Evolutionary conservation across 1,140 invertebrate genomes (phyloP).

Genomic region (Drosophila melanogaster): DNA sequence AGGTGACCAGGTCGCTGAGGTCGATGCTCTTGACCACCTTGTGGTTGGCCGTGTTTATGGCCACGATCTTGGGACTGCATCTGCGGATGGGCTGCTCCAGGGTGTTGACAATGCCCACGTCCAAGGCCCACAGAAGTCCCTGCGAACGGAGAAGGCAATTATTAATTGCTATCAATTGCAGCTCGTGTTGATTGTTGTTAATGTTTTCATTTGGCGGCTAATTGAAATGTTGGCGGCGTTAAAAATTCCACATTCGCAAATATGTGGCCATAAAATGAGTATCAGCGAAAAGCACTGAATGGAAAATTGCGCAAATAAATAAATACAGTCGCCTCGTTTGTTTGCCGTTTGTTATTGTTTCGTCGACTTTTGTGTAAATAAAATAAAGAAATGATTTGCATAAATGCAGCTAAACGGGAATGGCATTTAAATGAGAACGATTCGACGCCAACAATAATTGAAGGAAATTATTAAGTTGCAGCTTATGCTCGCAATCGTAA

Average conservation of each 20-base stretch:
- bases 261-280: conserved; percentile 21
- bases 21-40: conserved; percentile 88
- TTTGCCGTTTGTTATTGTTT: conserved; percentile 13
- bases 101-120: conserved; percentile 88
- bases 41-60: conserved; percentile 86
- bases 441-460: conserved; percentile 9
- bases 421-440: conserved; percentile 47
- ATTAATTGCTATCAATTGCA: conserved; percentile 11
- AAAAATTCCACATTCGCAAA: conserved; percentile 17
- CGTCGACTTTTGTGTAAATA: conserved; percentile 55
- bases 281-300: conserved; percentile 27
- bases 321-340: conserved; percentile 36
- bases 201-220: conserved; percentile 14
- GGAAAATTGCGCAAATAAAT: conserved; percentile 57
- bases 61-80: conserved; percentile 89
- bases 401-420: conserved; percentile 32
- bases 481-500: conserved; percentile 12
- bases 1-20: conserved; percentile 85
- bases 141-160: conserved; percentile 50
- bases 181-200: conserved; percentile 9
- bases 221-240: conserved; percentile 42
- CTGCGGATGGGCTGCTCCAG: conserved; percentile 87
- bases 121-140: conserved; percentile 89
- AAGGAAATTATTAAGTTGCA: conserved; percentile 5
- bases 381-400: conserved; percentile 41